phyloP scores from a whole-genome alignment of 2,113 vertebrate genomes.

The Hystrix cristata region DNA sequence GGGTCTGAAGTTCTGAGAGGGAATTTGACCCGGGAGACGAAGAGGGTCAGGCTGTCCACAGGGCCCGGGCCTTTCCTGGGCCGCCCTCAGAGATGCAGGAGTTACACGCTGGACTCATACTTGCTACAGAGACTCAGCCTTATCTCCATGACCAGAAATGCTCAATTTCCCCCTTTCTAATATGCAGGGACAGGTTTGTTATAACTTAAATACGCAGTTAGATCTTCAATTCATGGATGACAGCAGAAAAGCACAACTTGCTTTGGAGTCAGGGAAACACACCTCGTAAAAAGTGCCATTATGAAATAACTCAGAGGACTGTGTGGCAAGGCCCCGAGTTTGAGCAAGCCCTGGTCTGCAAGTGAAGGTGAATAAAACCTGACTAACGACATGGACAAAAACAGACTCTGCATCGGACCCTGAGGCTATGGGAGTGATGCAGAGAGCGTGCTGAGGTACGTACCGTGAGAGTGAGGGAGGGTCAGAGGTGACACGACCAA shows the following conservation, averaged over 20 bases:
- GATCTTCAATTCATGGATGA: background rate
- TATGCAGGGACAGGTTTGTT: background rate
- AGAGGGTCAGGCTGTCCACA: background rate
- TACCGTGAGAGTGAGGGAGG: fast-evolving
- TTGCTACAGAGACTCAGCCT: fast-evolving
- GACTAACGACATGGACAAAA: fast-evolving
- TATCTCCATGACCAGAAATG: background rate
- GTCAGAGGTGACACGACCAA: fast-evolving
- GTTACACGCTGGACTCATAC: fast-evolving
- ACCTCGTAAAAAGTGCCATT: background rate
- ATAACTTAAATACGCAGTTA: background rate
- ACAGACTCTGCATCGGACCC: background rate
- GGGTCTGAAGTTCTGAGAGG: background rate
- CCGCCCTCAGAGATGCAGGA: fast-evolving
- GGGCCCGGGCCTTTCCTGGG: no score
- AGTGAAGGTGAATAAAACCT: background rate
- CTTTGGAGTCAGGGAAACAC: background rate
- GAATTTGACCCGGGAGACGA: background rate
- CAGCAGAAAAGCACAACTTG: background rate
- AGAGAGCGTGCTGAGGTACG: constrained; percentile 57
- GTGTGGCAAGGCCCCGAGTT: background rate
- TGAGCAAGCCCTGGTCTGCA: background rate
- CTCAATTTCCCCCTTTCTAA: background rate
- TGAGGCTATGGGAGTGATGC: background rate
- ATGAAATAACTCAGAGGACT: background rate